A percentile compares a stretch with the other conserved stretches of the same genome.
These are phyloP conservation scores for Darevskia mixta DNA, from an alignment of 2,797 vertebrate genomes.

Conservation along the genomic window DNA sequence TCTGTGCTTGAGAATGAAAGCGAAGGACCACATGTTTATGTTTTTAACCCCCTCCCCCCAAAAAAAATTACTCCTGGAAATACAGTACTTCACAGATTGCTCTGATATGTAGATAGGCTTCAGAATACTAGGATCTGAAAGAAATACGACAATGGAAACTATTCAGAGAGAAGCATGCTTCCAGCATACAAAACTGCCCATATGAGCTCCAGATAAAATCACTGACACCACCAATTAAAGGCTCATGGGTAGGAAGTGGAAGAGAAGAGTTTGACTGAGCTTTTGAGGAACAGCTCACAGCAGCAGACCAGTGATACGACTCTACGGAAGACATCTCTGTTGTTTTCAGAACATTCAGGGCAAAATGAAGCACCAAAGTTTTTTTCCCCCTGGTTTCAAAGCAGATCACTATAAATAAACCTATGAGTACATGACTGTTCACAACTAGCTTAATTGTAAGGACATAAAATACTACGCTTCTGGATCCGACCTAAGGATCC, in stretches of 20 bases:
- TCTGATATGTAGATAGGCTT: not conserved
- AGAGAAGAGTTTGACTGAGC: no score
- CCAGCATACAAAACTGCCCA: not conserved
- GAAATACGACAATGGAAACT: no score
- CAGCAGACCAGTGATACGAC: not conserved
- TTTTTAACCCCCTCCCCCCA: no score
- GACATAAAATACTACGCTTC: not conserved
- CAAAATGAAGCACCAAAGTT: not conserved
- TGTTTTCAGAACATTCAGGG: not conserved
- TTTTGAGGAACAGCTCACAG: not conserved
- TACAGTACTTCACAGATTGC: not conserved
- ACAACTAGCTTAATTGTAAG: not conserved
- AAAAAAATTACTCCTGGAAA: not conserved
- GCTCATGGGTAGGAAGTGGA: not conserved
- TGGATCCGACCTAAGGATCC: not conserved
- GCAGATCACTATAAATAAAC: not conserved
- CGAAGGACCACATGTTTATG: no score
- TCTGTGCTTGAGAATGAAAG: not conserved
- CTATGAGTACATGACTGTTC: not conserved
- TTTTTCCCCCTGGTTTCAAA: not conserved
- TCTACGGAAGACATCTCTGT: not conserved
- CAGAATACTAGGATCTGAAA: not conserved
- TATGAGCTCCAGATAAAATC: not conserved
- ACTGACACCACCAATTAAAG: not conserved
- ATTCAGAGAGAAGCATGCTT: not conserved